Evolutionary conservation across 1,140 invertebrate genomes (phyloP), one percentile per base, ranked within the genome.

Genomic region (Planococcus citri): DNA sequence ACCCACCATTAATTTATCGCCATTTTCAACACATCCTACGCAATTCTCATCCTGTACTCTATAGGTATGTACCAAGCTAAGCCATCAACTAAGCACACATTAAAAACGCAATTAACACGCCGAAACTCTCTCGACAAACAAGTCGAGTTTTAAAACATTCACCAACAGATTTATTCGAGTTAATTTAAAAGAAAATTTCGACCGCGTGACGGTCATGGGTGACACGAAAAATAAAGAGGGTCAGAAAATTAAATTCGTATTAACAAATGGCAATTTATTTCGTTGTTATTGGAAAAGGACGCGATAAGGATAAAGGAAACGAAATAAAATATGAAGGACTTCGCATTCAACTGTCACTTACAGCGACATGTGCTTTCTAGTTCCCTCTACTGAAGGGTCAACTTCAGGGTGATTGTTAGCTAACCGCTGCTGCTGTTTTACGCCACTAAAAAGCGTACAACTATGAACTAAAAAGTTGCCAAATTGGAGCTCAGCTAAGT

Each of bases 191-290:
- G 10, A 51, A 51, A 51, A 51, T 51, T 51, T 51, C 17, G 6
- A 17, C 41, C 17, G 17, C 17, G 41, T 51, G 41, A 51, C 41
- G 17, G 41, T 51, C 41, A 51, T 51, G 41, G 29, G 41, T 51
- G 41, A 51, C 41, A 51, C n/a, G 41, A 51, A n/a, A 51, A 51
- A 51, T 51, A 51, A 51, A 51, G 41, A 51, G 41, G 41, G 41
- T 51, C 41, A 51, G 41, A 51, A 51, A 51, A 51, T 51, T 51
- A 51, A 51, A 51, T 51, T 51, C 41, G 41, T 51, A 51, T 51
- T 51, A 51, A 51, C 41, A 51, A 51, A 51, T 51, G 6, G 41
- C 41, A 51, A 51, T 51, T 51, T 51, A 51, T 51, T 51, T 51
- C 41, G 41, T 51, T 51, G 41, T 51, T 51, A 51, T 51, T 51